phyloP scores from a whole-genome alignment of 2,113 vertebrate species.

The Oreotrochilus melanogaster region DNA sequence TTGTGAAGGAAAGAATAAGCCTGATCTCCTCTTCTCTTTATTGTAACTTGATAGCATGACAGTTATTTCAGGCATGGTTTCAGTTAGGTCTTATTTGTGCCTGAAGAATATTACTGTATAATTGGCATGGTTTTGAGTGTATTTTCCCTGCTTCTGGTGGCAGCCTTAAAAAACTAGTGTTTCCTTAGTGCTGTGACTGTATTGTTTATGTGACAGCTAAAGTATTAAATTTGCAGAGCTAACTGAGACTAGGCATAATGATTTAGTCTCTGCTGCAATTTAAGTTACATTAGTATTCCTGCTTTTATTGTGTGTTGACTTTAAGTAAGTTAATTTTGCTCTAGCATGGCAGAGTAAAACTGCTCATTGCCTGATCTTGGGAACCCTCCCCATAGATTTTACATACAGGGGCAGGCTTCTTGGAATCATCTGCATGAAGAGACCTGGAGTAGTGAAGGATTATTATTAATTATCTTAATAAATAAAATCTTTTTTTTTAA shows the following conservation, averaged over 20 bases:
- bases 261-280: neutral
- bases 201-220: neutral
- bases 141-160: conserved; percentile 12
- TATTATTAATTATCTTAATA: conserved; percentile 4
- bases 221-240: neutral
- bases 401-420: neutral
- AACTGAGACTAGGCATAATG: neutral
- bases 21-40: conserved; percentile 25
- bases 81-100: neutral
- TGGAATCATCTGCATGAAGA: neutral
- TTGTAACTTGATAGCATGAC: conserved; percentile 19
- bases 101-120: conserved; percentile 17
- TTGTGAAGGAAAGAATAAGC: conserved; percentile 42
- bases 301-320: neutral
- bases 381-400: neutral
- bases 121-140: neutral
- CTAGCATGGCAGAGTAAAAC: neutral
- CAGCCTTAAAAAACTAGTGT: neutral
- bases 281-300: neutral
- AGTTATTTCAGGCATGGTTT: conserved; percentile 34
- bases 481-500: conserved; percentile 26
- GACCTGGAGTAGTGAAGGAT: neutral
- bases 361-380: neutral
- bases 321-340: neutral
- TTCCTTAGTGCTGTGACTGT: neutral